Evolutionary conservation across 2,888 invertebrate genomes (phyloP).

Genomic region (Leucoma salicis): DNA sequence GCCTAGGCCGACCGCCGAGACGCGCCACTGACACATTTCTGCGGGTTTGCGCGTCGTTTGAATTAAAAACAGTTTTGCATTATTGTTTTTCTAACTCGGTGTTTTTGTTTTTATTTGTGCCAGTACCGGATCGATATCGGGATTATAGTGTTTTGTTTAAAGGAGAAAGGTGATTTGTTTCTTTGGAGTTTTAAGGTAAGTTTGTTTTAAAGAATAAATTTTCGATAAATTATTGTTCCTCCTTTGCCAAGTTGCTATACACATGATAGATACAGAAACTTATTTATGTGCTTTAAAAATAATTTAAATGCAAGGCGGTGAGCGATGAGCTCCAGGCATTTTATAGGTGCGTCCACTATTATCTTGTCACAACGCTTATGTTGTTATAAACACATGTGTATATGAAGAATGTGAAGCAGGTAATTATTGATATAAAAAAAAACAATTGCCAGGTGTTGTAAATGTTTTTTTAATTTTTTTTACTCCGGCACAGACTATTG

Average conservation of each 20-base stretch:
- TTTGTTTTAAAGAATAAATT: constrained; percentile 17
- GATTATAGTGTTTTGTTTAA: constrained; percentile 44
- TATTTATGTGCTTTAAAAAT: constrained; percentile 28
- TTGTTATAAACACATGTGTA: background rate
- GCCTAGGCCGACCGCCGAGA: constrained; percentile 72
- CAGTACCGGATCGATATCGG: constrained; percentile 44
- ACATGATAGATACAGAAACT: constrained; percentile 15
- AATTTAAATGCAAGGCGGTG: constrained; percentile 34
- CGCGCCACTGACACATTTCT: constrained; percentile 82
- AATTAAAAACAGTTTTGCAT: constrained; percentile 70
- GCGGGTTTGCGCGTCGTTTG: constrained; percentile 71
- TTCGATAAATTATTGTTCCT: constrained; percentile 7
- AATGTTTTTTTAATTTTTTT: too few species aligned
- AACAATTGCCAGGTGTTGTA: background rate
- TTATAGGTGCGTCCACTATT: constrained; percentile 26
- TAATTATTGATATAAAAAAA: background rate
- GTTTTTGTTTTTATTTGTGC: constrained; percentile 55
- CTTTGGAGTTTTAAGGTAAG: constrained; percentile 55
- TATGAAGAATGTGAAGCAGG: background rate
- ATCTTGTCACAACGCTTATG: constrained; percentile 26
- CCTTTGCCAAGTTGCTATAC: constrained; percentile 20
- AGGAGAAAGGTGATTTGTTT: constrained; percentile 38
- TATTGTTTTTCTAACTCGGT: constrained; percentile 57
- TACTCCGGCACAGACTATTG: too few species aligned
- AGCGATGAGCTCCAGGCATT: constrained; percentile 30